These are phyloP conservation scores for Metridium senile DNA, from an alignment of 92 coral and sea anemone species.

Conservation along the genomic window DNA sequence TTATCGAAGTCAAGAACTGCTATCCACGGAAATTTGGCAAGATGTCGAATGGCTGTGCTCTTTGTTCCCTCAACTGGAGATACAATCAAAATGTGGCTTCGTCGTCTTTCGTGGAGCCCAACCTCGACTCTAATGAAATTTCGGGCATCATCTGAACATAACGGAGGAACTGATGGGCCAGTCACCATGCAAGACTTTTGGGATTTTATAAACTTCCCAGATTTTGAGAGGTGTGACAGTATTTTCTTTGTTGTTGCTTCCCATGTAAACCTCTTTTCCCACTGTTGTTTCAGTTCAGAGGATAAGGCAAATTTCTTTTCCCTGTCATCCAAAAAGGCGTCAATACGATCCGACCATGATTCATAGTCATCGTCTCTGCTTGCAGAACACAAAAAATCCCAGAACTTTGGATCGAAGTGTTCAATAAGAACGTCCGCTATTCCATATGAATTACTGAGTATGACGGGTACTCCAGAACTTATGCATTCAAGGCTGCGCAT, in stretches of 20 bases:
- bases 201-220: constrained; percentile 17
- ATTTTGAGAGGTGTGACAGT: constrained; percentile 16
- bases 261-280: constrained; percentile 62
- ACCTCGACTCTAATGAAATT: constrained; percentile 19
- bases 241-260: constrained; percentile 29
- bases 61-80: constrained; percentile 46
- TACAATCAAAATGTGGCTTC: constrained; percentile 38
- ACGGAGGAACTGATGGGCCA: no score
- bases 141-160: constrained; percentile 31
- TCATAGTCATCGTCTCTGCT: constrained; percentile 32
- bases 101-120: constrained; percentile 36
- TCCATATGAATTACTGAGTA: constrained; percentile 39
- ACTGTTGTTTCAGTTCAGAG: constrained; percentile 34
- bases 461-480: constrained; percentile 55
- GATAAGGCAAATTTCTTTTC: constrained; percentile 40
- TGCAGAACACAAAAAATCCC: constrained; percentile 22
- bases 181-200: no score
- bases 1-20: constrained; percentile 68
- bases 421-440: constrained; percentile 33
- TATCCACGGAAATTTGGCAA: constrained; percentile 58
- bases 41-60: constrained; percentile 30
- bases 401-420: constrained; percentile 31
- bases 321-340: constrained; percentile 41
- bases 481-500: constrained; percentile 48
- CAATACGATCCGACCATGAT: constrained; percentile 59